phyloP scores from a whole-genome alignment of 1,140 invertebrate species.

The Galendromus occidentalis region DNA sequence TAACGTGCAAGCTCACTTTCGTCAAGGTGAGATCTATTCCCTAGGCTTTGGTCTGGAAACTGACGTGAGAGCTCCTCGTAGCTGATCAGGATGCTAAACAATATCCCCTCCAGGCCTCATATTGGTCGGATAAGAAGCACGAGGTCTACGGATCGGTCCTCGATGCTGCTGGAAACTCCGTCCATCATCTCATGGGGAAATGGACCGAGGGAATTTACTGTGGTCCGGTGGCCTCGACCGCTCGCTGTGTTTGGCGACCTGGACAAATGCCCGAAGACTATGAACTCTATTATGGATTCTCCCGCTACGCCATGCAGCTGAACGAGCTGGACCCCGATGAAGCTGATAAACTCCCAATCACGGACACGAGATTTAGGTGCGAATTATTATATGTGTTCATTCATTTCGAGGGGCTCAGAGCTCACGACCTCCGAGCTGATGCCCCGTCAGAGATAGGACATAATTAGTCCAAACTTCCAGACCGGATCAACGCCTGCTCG shows the following conservation, averaged over 20 bases:
- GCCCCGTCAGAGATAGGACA: no score
- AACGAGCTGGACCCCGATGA: slow-evolving; percentile 51
- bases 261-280: slow-evolving; percentile 56
- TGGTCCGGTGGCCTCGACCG: slow-evolving; percentile 41
- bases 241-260: slow-evolving; percentile 52
- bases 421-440: neutral
- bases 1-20: slow-evolving; percentile 56
- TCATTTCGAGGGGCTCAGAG: neutral
- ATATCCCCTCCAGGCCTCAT: slow-evolving; percentile 38
- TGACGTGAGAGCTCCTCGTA: neutral
- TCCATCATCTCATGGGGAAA: slow-evolving; percentile 47
- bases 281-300: slow-evolving; percentile 63
- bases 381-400: slow-evolving; percentile 13
- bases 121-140: slow-evolving; percentile 54
- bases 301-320: slow-evolving; percentile 59
- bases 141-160: slow-evolving; percentile 49
- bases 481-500: slow-evolving; percentile 31
- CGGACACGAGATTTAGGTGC: slow-evolving; percentile 44
- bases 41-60: neutral
- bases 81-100: slow-evolving; percentile 8
- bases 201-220: slow-evolving; percentile 63
- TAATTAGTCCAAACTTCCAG: neutral
- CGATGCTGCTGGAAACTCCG: slow-evolving; percentile 36
- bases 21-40: slow-evolving; percentile 45
- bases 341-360: slow-evolving; percentile 41